Evolutionary conservation across 2,888 invertebrate species (phyloP).

Genomic region (Argyra leucocephala): DNA sequence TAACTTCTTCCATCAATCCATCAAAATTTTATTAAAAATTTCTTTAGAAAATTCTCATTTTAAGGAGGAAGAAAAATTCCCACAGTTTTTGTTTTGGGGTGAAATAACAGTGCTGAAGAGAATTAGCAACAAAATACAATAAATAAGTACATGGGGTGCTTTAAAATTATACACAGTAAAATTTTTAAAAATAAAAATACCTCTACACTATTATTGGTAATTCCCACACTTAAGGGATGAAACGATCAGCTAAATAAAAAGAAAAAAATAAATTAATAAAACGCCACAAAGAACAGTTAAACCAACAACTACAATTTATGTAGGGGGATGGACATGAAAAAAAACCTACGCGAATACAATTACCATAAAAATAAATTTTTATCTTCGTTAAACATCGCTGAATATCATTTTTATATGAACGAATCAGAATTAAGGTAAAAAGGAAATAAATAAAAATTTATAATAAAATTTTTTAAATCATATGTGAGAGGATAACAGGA

Average conservation of each 20-base stretch:
- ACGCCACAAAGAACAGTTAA: background rate
- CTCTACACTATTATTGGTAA: background rate
- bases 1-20: background rate
- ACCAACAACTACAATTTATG: background rate
- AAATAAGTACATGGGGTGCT: background rate
- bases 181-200: background rate
- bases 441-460: background rate
- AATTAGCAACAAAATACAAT: background rate
- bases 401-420: background rate
- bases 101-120: background rate
- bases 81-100: constrained; percentile 1
- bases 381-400: background rate
- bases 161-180: background rate
- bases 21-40: background rate
- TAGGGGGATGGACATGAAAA: background rate
- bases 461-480: too few species aligned
- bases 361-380: too few species aligned
- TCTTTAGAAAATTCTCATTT: background rate
- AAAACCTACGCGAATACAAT: background rate
- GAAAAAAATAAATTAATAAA: background rate
- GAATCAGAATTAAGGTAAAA: background rate
- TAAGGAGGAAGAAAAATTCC: background rate
- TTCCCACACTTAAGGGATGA: background rate
- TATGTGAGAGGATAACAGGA: background rate
- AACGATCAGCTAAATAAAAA: background rate